phyloP scores from a whole-genome alignment of 2,888 invertebrate species.

The Limnephilus auricula region DNA sequence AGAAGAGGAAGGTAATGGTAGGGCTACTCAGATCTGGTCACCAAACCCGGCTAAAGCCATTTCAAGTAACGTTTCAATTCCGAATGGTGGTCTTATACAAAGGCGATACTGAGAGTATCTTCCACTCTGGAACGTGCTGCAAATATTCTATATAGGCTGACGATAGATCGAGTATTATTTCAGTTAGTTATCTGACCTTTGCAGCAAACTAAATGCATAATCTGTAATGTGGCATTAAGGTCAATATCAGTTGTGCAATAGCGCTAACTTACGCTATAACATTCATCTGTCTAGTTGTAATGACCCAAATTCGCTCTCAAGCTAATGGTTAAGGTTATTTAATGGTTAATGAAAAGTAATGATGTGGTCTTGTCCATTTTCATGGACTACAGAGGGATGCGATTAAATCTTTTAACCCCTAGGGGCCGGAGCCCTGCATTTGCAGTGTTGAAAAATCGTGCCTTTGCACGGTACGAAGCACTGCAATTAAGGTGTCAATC shows the following conservation, averaged over 20 bases:
- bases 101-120: too few relatives aligned
- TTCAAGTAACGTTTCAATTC: too few relatives aligned
- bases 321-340: background rate
- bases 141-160: too few relatives aligned
- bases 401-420: background rate
- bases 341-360: background rate
- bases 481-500: too few relatives aligned
- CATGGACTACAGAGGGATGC: background rate
- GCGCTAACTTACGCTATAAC: background rate
- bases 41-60: too few relatives aligned
- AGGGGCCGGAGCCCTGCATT: too few relatives aligned
- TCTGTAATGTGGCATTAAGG: background rate
- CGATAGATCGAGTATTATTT: background rate
- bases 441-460: too few relatives aligned
- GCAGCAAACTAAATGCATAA: background rate
- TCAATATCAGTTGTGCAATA: background rate
- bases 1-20: too few relatives aligned
- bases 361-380: background rate
- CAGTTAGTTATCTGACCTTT: background rate
- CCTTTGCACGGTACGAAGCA: too few relatives aligned
- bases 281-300: background rate
- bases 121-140: too few relatives aligned
- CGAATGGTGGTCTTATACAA: too few relatives aligned
- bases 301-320: background rate
- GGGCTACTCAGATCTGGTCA: too few relatives aligned